Conservation (phyloP, 2,888 invertebrate genomes). For the Belgica antarctica region DNA sequence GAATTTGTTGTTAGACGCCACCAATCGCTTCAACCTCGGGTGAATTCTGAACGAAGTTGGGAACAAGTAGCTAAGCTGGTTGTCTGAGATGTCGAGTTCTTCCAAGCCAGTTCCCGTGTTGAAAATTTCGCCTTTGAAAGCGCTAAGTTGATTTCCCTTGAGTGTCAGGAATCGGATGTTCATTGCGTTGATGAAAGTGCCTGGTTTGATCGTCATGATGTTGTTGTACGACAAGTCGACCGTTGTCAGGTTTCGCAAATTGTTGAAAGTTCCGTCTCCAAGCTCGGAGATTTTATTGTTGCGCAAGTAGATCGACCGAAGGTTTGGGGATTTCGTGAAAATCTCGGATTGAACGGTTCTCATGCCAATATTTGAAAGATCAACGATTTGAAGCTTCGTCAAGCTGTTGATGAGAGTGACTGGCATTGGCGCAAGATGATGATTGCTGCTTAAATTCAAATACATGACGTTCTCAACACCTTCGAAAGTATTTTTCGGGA, state of each 20-base stretch:
- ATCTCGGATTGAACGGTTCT: conserved; percentile 71
- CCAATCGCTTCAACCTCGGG: conserved; percentile 69
- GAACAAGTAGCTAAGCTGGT: conserved; percentile 77
- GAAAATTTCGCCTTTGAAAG: conserved; percentile 81
- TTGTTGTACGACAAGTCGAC: conserved; percentile 78
- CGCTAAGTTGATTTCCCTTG: conserved; percentile 72
- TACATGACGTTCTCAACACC: conserved; percentile 66
- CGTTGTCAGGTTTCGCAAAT: conserved; percentile 69
- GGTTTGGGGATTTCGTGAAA: conserved; percentile 64
- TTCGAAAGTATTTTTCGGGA: conserved; percentile 67
- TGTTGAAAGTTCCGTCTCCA: conserved; percentile 72
- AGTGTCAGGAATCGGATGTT: conserved; percentile 70
- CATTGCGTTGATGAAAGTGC: conserved; percentile 75
- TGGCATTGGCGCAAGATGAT: conserved; percentile 64
- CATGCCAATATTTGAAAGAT: conserved; percentile 72
- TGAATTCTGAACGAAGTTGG: conserved; percentile 84
- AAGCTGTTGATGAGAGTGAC: conserved; percentile 70
- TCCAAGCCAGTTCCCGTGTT: conserved; percentile 79
- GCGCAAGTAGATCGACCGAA: conserved; percentile 67
- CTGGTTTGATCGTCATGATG: conserved; percentile 70
- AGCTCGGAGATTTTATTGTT: conserved; percentile 76
- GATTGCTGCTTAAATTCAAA: conserved; percentile 75
- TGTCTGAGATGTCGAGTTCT: conserved; percentile 75
- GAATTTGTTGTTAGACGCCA: conserved; percentile 73
- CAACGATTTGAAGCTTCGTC: conserved; percentile 65